These are phyloP conservation scores for Alcis repandata DNA, from an alignment of 2,888 invertebrate genomes.

Conservation along the genomic window DNA sequence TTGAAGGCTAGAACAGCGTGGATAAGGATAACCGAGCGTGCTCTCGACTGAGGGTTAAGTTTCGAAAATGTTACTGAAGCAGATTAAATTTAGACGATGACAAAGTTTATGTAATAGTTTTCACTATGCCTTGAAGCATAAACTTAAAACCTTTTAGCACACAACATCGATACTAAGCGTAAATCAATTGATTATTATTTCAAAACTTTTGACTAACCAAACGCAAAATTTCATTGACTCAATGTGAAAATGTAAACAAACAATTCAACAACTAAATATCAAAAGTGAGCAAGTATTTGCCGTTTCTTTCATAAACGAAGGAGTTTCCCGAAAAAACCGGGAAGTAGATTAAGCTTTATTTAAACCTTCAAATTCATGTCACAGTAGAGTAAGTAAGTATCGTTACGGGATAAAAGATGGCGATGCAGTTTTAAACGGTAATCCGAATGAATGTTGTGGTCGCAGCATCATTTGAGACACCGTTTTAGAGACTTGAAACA, in stretches of 20 bases:
- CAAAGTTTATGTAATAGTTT: conserved; percentile 18
- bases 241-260: conserved; percentile 14
- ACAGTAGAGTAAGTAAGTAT: conserved; percentile 40
- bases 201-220: too few species aligned
- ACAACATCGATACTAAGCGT: too few species aligned
- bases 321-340: conserved; percentile 14
- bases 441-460: conserved; percentile 35
- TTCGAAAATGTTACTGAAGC: conserved; percentile 48
- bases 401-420: conserved; percentile 34
- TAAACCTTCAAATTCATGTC: conserved; percentile 38
- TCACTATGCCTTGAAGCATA: neutral
- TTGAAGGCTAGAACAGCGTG: conserved; percentile 68
- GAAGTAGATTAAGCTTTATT: conserved; percentile 39
- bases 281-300: conserved; percentile 40
- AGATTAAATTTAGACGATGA: conserved; percentile 24
- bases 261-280: too few species aligned
- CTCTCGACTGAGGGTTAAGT: conserved; percentile 60
- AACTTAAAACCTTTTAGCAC: too few species aligned
- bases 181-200: too few species aligned
- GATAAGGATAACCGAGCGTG: conserved; percentile 74
- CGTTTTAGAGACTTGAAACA: conserved; percentile 19
- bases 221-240: too few species aligned
- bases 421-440: conserved; percentile 41
- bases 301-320: conserved; percentile 7
- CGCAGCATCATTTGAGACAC: conserved; percentile 17